These are phyloP conservation scores for Cerastoderma edule DNA, from an alignment of 2,888 invertebrate species.

Conservation along the genomic window DNA sequence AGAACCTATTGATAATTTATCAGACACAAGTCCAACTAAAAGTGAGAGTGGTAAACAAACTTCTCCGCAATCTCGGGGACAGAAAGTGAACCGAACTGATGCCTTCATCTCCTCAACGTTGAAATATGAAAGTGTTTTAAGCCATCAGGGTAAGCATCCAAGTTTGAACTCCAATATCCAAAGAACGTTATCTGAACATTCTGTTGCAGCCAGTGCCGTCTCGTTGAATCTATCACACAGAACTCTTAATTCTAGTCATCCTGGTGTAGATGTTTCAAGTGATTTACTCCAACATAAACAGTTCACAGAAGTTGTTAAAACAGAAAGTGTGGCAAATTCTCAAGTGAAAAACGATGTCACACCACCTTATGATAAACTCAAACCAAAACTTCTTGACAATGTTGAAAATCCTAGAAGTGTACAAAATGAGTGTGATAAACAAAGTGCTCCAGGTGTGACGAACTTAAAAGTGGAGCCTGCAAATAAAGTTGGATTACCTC, in stretches of 20 bases:
- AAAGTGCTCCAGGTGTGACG: constrained; percentile 37
- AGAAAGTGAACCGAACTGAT: constrained; percentile 25
- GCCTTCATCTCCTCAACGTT: constrained; percentile 9
- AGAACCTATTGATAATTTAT: constrained; percentile 75
- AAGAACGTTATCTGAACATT: constrained; percentile 37
- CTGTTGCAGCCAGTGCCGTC: constrained; percentile 29
- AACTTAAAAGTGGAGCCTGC: constrained; percentile 26
- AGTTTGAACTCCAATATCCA: constrained; percentile 38
- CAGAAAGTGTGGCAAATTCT: constrained; percentile 39
- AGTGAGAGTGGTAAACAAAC: constrained; percentile 63
- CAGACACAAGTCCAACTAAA: constrained; percentile 74
- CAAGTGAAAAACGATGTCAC: constrained; percentile 47
- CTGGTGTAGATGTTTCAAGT: constrained; percentile 40
- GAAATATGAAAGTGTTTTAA: constrained; percentile 20
- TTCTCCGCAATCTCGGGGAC: constrained; percentile 49
- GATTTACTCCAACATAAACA: constrained; percentile 48
- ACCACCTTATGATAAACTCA: constrained; percentile 29
- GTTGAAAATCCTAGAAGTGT: constrained; percentile 8
- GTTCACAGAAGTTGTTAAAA: constrained; percentile 45
- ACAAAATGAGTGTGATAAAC: constrained; percentile 36
- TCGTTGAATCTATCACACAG: constrained; percentile 31
- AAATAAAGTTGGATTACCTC: constrained; percentile 45
- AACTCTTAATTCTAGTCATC: constrained; percentile 56
- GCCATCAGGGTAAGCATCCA: constrained; percentile 44
- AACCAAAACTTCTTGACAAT: constrained; percentile 42